Evolutionary conservation across 2,888 invertebrate genomes (phyloP), one percentile per base, ranked within the genome.

Genomic region (Stenurella melanura): DNA sequence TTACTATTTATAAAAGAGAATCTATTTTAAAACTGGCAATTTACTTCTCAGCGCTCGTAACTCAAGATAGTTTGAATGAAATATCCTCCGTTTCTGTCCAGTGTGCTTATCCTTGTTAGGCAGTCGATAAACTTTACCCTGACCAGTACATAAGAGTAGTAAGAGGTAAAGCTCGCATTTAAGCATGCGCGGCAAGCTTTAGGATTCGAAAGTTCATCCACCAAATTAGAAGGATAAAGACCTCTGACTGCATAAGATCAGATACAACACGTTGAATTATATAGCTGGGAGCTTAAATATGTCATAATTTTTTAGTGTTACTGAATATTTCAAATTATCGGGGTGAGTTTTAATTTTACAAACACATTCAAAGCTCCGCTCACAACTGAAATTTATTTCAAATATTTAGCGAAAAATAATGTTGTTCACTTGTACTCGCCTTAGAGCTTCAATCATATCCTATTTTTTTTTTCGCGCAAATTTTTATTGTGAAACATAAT

Each of bases 91-190:
- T 61, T 61, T 61, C 61, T 61, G 61, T 61, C 26, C 26, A 61
- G n/a, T 30, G 12, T 26, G 21, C 26, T 26, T 61, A 15, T 81
- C 81, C 77, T 81, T 80, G 78, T 81, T 80, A 73, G 74, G 77
- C 81, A 81, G 81, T 81, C 81, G 81, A 81, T 81, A 81, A 81
- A 81, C 81, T 80, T 80, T 61, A 18, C 34, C 34, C 63, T 42
- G 30, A 61, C 26, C 61, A 26, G 61, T 30, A 61, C 21, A 61
- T 26, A 61, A 58, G 2, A 26, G 4, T 18, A 58, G 19, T 58
- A 19, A 61, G 30, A 61, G 61, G 12, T n/a, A 61, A 15, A 60
- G 26, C 21, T 19, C 26, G 26, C 21, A 12, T 3, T 21, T 26
- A 61, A 26, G 61, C 61, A 26, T 21, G 10, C 10, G 21, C 5